phyloP scores from a whole-genome alignment of 2,113 vertebrate genomes.

The Nipponia nippon region DNA sequence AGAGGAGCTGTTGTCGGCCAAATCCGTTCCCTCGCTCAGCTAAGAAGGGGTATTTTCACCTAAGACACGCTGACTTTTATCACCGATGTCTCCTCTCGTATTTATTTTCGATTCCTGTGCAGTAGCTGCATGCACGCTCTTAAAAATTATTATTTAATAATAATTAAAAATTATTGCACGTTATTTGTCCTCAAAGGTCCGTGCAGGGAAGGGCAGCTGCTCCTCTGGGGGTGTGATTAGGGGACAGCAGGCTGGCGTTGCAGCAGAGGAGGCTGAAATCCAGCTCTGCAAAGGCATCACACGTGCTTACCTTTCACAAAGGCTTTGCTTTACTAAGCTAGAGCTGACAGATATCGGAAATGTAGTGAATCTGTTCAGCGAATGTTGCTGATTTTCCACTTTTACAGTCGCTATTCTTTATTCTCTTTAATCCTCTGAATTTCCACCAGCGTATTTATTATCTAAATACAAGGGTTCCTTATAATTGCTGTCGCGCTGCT shows the following conservation, averaged over 20 bases:
- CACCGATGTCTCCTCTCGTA: rapidly evolving
- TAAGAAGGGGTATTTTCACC: background rate
- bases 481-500: background rate
- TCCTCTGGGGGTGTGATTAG: background rate
- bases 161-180: too few species aligned
- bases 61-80: background rate
- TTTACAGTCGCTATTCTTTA: background rate
- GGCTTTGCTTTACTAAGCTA: background rate
- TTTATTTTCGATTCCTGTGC: background rate
- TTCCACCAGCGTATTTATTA: rapidly evolving
- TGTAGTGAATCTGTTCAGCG: rapidly evolving
- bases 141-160: too few species aligned
- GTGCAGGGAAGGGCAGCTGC: background rate
- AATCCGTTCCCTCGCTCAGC: rapidly evolving
- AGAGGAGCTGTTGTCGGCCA: background rate
- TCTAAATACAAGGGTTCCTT: background rate
- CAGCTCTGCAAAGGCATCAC: background rate
- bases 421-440: background rate
- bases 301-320: background rate
- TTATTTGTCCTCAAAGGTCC: background rate
- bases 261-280: background rate
- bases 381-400: rapidly evolving
- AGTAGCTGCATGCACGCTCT: background rate
- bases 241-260: background rate
- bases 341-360: background rate